A percentile compares a stretch with the other conserved stretches of the same genome.
phyloP scores from a whole-genome alignment of 2,113 vertebrate genomes.

The Engystomops pustulosus region DNA sequence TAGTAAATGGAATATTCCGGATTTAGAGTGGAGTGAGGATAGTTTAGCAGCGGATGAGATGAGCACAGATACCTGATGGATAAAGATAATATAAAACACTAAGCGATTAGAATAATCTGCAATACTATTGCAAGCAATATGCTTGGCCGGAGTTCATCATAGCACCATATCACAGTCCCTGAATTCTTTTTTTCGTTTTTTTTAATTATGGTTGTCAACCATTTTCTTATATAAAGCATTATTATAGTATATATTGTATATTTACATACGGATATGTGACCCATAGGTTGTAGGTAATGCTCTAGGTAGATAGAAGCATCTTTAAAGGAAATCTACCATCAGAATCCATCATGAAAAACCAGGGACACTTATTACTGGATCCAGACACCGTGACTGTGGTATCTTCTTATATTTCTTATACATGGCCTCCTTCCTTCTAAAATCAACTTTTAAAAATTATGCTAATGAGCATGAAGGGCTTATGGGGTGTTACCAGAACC shows the following conservation, averaged over 20 bases:
- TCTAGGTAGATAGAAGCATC: constrained; percentile 17
- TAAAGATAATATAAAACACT: neutral
- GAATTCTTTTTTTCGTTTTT: neutral
- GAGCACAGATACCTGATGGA: neutral
- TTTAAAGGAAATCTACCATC: too few relatives aligned
- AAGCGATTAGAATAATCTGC: constrained; percentile 34
- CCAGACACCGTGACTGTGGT: too few relatives aligned
- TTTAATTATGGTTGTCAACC: neutral
- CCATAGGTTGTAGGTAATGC: neutral
- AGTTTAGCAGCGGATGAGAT: constrained; percentile 11
- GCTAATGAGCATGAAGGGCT: too few relatives aligned
- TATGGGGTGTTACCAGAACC: too few relatives aligned
- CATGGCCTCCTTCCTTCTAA: too few relatives aligned
- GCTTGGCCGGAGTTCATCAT: constrained; percentile 61
- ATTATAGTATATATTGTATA: constrained; percentile 38
- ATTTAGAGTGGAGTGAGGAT: too few relatives aligned
- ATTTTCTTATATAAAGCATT: constrained; percentile 31
- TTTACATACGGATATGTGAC: constrained; percentile 47
- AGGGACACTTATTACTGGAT: too few relatives aligned
- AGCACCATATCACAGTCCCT: constrained; percentile 67
- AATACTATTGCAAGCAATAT: constrained; percentile 46
- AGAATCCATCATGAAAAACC: too few relatives aligned
- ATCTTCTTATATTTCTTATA: too few relatives aligned
- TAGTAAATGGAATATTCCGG: too few relatives aligned
- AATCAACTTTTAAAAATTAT: too few relatives aligned